phyloP scores from a whole-genome alignment of 2,113 vertebrate species.

The Phyllopteryx taeniolatus region DNA sequence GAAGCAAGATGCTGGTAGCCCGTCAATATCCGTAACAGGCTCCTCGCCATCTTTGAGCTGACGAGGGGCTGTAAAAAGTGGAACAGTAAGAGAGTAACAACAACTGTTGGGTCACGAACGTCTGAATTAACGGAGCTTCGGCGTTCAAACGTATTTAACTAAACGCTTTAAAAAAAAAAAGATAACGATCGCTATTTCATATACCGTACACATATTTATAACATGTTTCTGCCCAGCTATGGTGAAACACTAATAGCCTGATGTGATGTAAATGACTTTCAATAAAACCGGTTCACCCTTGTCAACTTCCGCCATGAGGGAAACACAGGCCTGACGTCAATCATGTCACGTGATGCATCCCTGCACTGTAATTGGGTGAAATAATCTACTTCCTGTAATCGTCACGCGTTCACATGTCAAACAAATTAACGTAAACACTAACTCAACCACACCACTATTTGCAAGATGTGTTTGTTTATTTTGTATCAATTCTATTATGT shows the following conservation, averaged over 20 bases:
- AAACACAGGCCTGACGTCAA: not conserved
- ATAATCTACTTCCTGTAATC: not conserved
- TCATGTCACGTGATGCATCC: constrained; percentile 10
- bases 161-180: not conserved
- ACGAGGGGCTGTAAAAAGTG: not conserved
- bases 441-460: too few relatives aligned
- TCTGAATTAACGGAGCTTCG: not conserved
- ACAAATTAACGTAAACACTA: not conserved
- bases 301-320: constrained; percentile 26
- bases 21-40: constrained; percentile 31
- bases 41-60: constrained; percentile 30
- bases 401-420: not conserved
- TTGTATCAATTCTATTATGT: too few relatives aligned
- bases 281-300: not conserved
- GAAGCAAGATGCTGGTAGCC: constrained; percentile 10
- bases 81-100: not conserved
- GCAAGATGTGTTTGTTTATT: too few relatives aligned
- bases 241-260: not conserved
- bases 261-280: not conserved
- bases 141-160: not conserved
- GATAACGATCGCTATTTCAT: not conserved
- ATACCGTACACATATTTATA: not conserved
- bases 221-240: not conserved
- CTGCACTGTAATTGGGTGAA: constrained; percentile 21
- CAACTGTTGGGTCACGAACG: not conserved